phyloP scores from a whole-genome alignment of 2,888 invertebrate species.

The Serrognathus titanus region DNA sequence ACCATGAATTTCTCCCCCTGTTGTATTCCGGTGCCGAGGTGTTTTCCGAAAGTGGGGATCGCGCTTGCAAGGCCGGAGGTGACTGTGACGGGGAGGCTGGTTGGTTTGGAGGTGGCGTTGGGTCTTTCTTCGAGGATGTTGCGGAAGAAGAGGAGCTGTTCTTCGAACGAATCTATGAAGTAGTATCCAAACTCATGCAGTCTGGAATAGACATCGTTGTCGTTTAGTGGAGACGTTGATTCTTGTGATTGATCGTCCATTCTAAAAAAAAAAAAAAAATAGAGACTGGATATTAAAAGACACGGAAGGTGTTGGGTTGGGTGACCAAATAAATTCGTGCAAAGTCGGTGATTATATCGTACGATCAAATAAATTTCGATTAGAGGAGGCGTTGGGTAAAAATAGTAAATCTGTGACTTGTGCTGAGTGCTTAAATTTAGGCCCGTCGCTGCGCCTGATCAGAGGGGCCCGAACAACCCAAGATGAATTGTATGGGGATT shows the following conservation, averaged over 20 bases:
- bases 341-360: too few relatives aligned
- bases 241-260: background rate
- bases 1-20: slow-evolving; percentile 15
- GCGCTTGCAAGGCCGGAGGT: slow-evolving; percentile 8
- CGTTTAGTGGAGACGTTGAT: background rate
- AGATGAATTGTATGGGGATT: too few relatives aligned
- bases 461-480: too few relatives aligned
- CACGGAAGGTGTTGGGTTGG: too few relatives aligned
- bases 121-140: slow-evolving; percentile 18
- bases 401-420: too few relatives aligned
- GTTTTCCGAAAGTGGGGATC: slow-evolving; percentile 18
- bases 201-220: background rate
- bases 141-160: slow-evolving; percentile 16
- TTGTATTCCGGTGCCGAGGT: slow-evolving; percentile 6
- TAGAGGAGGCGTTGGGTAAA: too few relatives aligned
- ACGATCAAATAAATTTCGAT: too few relatives aligned
- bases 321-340: too few relatives aligned
- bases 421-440: too few relatives aligned
- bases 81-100: slow-evolving; percentile 14
- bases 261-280: background rate
- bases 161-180: slow-evolving; percentile 17
- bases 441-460: too few relatives aligned
- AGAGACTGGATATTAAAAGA: too few relatives aligned
- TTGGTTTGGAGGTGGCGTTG: background rate
- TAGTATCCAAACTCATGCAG: slow-evolving; percentile 19